Conservation (phyloP, 2,888 invertebrate genomes). For the Ariolimax columbianus region DNA sequence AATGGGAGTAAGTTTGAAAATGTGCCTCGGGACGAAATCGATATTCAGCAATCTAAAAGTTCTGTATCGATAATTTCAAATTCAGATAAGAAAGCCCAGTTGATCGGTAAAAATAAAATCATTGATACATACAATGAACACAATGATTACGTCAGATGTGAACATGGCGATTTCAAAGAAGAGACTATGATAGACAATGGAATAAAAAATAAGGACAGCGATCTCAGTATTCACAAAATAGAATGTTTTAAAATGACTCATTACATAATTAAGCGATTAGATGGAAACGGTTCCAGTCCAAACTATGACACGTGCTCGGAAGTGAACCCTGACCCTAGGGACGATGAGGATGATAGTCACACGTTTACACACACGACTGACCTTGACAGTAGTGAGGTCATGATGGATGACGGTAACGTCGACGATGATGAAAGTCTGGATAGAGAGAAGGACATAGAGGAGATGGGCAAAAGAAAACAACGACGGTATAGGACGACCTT, state of each 20-base stretch:
- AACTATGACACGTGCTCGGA: background rate
- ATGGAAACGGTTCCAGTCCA: background rate
- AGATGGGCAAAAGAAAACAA: constrained; percentile 75
- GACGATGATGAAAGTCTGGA: constrained; percentile 50
- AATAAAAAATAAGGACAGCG: background rate
- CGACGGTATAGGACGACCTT: constrained; percentile 76
- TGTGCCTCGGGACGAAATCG: background rate
- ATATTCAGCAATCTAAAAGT: background rate
- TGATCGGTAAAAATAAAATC: background rate
- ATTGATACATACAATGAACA: background rate
- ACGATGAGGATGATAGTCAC: background rate
- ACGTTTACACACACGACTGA: background rate
- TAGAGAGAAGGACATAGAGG: constrained; percentile 63
- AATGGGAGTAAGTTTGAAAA: constrained; percentile 26
- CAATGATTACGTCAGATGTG: background rate
- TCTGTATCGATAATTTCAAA: background rate
- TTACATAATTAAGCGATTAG: background rate
- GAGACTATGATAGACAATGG: background rate
- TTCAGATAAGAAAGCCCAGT: background rate
- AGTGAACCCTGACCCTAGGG: background rate
- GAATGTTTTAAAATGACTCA: background rate
- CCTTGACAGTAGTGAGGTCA: constrained; percentile 19
- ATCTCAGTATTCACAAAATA: background rate
- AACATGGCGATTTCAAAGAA: background rate
- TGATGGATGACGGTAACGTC: background rate